Evolutionary conservation across 2,113 vertebrate species (phyloP), one percentile per base, ranked within the genome.

Genomic region (Ancistrus triradiatus): DNA sequence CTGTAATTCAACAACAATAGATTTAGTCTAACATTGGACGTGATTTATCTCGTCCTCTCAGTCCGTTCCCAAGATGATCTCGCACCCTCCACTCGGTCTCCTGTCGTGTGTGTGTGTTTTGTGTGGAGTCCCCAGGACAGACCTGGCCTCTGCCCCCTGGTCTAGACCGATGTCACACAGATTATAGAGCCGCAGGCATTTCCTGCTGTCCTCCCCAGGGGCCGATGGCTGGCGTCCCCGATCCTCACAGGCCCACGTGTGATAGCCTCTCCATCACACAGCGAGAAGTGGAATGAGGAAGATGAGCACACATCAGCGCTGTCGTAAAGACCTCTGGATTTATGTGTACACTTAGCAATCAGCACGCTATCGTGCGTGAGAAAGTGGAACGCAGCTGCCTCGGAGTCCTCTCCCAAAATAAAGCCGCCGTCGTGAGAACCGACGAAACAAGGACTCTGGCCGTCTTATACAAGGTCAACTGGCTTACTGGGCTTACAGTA

Each of bases 81-180:
- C n/a, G n/a, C n/a, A n/a, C 4, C 2, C 4, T 37, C 11, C 7
- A 3, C 13, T 38, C 2, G 3, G 38, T 4, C 47, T 40, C 19
- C 25, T 5, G 17, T 47, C 18, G 43, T 21, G 47, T 24, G 25
- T 14, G 42, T 0, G 31, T 22, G 57, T 21, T n/a, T 11, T 46
- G 43, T 8, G 10, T 48, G 37, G 60, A 73, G 59, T 52, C 51
- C 37, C 44, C 79, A 79, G 75, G 80, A 83, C 62, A 63, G 64
- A 65, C 62, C 28, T 49, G 68, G 31, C 28, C 22, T 63, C 73
- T 71, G 49, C 37, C 53, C 60, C 18, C 19, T 57, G 4, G 74
- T 68, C 74, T 74, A 84, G 75, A 76, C 81, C 67, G 82, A 85
- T 85, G 79, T 84, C 83, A 85, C 75, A 78, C 75, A 83, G 80